Percentiles rank a stretch among this genome's conserved stretches.
Conservation (phyloP, 2,797 vertebrate species). For the Lacerta viridis region DNA sequence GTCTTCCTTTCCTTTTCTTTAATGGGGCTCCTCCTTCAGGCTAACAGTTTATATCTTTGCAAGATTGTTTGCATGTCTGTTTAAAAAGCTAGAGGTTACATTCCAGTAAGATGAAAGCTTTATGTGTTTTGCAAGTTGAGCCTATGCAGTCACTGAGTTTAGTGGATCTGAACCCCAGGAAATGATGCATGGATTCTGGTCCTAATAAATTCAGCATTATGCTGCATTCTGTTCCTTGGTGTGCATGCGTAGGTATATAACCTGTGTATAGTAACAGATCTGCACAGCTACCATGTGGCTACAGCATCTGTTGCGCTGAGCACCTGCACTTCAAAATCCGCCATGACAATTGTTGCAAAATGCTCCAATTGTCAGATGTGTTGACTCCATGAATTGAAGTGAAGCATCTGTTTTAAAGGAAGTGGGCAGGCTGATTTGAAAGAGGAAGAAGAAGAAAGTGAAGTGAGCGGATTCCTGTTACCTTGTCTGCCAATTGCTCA, state of each 20-base stretch:
- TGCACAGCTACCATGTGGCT: not conserved
- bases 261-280: not conserved
- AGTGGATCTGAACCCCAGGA: not conserved
- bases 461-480: slow-evolving; percentile 3
- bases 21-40: not conserved
- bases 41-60: not conserved
- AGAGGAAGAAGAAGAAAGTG: not conserved
- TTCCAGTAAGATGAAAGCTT: not conserved
- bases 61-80: not conserved
- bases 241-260: not conserved
- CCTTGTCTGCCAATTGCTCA: slow-evolving; percentile 10
- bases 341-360: not conserved
- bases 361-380: not conserved
- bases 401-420: not conserved
- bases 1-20: not conserved
- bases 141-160: not conserved
- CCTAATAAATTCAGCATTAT: too few relatives aligned
- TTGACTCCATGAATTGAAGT: not conserved
- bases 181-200: not conserved
- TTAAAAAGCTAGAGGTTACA: not conserved
- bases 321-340: not conserved
- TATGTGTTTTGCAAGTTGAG: not conserved
- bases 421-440: not conserved
- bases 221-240: too few relatives aligned
- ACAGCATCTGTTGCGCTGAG: not conserved